Percentiles rank a stretch among this genome's conserved stretches.
Conservation (phyloP, 2,888 invertebrate genomes). For the Volucella zonaria region DNA sequence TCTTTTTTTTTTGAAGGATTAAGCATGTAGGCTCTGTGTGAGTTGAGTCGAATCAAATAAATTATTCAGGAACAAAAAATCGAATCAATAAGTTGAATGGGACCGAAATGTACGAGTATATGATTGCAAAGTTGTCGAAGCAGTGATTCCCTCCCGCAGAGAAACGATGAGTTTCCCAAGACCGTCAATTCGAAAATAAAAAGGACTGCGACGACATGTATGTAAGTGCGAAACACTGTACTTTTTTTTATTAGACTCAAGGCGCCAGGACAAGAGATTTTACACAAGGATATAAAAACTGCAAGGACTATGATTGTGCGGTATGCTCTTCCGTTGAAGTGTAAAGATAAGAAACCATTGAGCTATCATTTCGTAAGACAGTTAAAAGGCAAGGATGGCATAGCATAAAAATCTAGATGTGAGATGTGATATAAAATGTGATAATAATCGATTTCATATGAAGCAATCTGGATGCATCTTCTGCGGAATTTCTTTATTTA, state of each 20-base stretch:
- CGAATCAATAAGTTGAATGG: slow-evolving; percentile 20
- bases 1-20: background rate
- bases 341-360: no score
- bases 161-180: slow-evolving; percentile 17
- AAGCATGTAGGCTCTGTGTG: slow-evolving; percentile 15
- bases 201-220: background rate
- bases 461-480: no score
- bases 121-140: background rate
- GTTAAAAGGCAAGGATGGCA: no score
- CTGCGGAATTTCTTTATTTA: no score
- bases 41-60: slow-evolving; percentile 24
- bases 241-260: slow-evolving; percentile 3
- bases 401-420: no score
- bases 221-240: background rate
- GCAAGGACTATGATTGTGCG: background rate
- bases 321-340: slow-evolving; percentile 8
- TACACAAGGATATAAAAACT: slow-evolving; percentile 19
- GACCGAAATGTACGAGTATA: slow-evolving; percentile 20
- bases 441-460: no score
- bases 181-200: background rate
- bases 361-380: no score
- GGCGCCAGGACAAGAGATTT: slow-evolving; percentile 28
- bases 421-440: no score
- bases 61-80: slow-evolving; percentile 12
- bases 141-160: background rate